Conservation (phyloP, 2,797 vertebrate genomes). For the Gallinago stenura region DNA sequence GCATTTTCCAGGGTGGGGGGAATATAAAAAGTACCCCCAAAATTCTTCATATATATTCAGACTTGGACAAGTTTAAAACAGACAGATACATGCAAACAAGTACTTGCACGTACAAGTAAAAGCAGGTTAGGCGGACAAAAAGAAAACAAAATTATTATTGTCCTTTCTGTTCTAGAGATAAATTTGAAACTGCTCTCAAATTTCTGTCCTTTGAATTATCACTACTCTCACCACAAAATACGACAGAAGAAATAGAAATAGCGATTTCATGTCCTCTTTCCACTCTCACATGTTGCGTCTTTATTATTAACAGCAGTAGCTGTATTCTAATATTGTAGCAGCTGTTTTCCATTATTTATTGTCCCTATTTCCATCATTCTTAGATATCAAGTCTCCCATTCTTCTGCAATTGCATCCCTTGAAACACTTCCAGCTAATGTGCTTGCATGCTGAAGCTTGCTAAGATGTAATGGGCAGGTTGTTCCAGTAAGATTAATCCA, state of each 20-base stretch:
- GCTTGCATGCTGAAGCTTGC: background rate
- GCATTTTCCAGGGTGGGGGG: background rate
- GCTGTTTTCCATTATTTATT: constrained; percentile 21
- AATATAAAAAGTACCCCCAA: background rate
- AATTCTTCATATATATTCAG: background rate
- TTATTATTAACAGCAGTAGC: background rate
- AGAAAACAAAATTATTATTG: background rate
- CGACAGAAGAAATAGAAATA: background rate
- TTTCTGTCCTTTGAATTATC: background rate
- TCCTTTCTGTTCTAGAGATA: background rate
- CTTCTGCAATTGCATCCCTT: constrained; percentile 31
- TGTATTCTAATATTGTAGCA: background rate
- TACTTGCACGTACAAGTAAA: background rate
- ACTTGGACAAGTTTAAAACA: background rate
- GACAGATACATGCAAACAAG: background rate
- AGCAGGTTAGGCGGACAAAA: background rate
- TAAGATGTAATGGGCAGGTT: background rate
- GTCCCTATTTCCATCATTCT: constrained; percentile 38
- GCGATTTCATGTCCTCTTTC: background rate
- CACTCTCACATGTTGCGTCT: background rate
- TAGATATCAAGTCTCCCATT: background rate
- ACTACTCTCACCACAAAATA: background rate
- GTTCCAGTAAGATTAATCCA: background rate
- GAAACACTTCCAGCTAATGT: background rate
- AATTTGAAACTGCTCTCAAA: background rate